Conservation (phyloP, 2,888 invertebrate genomes). For the Synanthedon tipuliformis region DNA sequence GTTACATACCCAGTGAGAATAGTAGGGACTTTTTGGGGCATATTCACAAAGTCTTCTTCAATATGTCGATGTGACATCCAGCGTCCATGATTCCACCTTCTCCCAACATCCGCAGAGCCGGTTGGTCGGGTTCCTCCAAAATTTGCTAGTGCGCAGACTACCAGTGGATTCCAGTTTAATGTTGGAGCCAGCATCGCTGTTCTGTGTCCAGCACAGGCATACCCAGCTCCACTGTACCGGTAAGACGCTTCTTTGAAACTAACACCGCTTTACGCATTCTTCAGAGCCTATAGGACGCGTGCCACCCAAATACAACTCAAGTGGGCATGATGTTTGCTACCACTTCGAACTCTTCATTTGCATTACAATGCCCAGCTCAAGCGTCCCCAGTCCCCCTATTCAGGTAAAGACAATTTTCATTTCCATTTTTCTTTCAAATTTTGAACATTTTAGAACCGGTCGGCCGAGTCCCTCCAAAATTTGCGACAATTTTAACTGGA, state of each 20-base stretch:
- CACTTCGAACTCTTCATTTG: conserved; percentile 48
- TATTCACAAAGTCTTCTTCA: conserved; percentile 15
- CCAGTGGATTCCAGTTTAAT: conserved; percentile 73
- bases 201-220: conserved; percentile 79
- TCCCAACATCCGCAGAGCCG: conserved; percentile 74
- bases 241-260: conserved; percentile 56
- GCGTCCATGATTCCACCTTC: conserved; percentile 54
- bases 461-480: conserved; percentile 65
- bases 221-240: conserved; percentile 78
- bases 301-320: conserved; percentile 50
- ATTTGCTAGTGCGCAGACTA: conserved; percentile 70
- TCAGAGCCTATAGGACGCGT: conserved; percentile 59
- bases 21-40: conserved; percentile 23
- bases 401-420: conserved; percentile 41
- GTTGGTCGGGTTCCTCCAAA: conserved; percentile 76
- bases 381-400: conserved; percentile 67
- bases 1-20: conserved; percentile 23
- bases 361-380: conserved; percentile 80
- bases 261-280: conserved; percentile 39
- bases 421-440: conserved; percentile 16
- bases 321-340: conserved; percentile 73
- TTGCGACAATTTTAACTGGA: conserved; percentile 64
- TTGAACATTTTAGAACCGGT: conserved; percentile 38
- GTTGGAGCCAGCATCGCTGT: conserved; percentile 67
- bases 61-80: conserved; percentile 17